Percentiles rank a stretch among this genome's conserved stretches.
Conservation (phyloP, 2,113 vertebrate genomes). For the Vimba vimba region DNA sequence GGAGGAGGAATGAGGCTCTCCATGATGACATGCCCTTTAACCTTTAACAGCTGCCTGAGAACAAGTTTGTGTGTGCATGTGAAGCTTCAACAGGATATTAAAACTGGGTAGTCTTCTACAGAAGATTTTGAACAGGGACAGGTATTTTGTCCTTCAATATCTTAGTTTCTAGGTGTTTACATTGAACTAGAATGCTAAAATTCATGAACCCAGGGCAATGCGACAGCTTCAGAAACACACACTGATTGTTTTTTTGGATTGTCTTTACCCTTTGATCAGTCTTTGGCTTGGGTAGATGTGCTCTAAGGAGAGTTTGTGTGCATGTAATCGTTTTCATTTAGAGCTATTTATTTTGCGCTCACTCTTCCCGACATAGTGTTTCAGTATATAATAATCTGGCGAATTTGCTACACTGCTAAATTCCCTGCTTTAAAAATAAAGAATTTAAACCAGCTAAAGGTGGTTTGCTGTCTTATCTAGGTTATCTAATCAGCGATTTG, state of each 20-base stretch:
- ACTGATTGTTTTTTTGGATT: conserved; percentile 14
- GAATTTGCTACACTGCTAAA: not conserved
- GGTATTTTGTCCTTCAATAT: not conserved
- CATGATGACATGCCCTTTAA: conserved; percentile 54
- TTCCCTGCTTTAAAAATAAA: not conserved
- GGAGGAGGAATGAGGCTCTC: conserved; percentile 75
- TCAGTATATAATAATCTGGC: not conserved
- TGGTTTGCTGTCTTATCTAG: conserved; percentile 5
- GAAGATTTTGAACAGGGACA: not conserved
- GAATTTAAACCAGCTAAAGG: not conserved
- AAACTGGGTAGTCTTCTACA: not conserved
- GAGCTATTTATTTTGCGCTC: not conserved
- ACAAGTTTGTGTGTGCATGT: conserved; percentile 23
- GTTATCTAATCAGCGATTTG: not conserved
- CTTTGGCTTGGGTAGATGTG: conserved; percentile 35
- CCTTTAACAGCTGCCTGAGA: conserved; percentile 43
- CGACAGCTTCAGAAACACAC: not conserved
- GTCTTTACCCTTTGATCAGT: conserved; percentile 30
- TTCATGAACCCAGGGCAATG: not conserved
- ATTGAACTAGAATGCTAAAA: not conserved
- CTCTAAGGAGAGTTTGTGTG: not conserved
- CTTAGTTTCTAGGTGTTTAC: not conserved
- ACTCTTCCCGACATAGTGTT: not conserved
- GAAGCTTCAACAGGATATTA: not conserved
- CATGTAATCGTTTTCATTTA: not conserved